Percentiles rank a stretch among this genome's conserved stretches.
Conservation (phyloP, 2,888 invertebrate species). For the Pseudococcus viburni region DNA sequence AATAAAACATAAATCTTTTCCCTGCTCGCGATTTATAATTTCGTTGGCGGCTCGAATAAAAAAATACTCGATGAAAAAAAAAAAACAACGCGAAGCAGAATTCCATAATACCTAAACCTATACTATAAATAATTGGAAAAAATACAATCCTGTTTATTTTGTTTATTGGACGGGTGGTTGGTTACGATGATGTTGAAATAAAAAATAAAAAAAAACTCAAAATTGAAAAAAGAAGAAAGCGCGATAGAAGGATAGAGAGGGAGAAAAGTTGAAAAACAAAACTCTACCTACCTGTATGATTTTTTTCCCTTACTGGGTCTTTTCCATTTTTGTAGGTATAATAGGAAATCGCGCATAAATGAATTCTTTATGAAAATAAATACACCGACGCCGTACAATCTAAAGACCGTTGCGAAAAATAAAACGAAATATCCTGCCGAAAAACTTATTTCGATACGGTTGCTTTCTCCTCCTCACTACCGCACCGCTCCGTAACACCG, state of each 20-base stretch:
- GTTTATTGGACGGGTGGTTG: not conserved
- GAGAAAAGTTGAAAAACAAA: conserved; percentile 21
- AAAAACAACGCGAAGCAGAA: not conserved
- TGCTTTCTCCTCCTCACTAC: not conserved
- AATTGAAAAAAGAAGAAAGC: not conserved
- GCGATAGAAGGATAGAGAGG: not conserved
- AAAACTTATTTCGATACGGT: not conserved
- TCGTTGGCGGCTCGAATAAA: not conserved
- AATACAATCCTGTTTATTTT: not conserved
- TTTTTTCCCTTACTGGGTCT: not conserved
- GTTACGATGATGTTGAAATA: not conserved
- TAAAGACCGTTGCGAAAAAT: not conserved
- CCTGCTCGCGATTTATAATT: not conserved
- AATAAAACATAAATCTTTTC: not conserved
- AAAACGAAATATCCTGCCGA: not conserved
- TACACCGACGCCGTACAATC: not conserved
- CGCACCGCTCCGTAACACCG: no score
- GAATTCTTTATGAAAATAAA: conserved; percentile 21
- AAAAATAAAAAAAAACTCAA: not conserved
- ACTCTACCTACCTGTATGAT: not conserved
- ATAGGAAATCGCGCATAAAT: conserved; percentile 28
- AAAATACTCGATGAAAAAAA: not conserved
- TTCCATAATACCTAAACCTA: not conserved
- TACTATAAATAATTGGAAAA: not conserved
- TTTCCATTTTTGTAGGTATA: not conserved